Evolutionary conservation across 2,888 invertebrate species (phyloP).

Genomic region (Drosophila multiciliata): DNA sequence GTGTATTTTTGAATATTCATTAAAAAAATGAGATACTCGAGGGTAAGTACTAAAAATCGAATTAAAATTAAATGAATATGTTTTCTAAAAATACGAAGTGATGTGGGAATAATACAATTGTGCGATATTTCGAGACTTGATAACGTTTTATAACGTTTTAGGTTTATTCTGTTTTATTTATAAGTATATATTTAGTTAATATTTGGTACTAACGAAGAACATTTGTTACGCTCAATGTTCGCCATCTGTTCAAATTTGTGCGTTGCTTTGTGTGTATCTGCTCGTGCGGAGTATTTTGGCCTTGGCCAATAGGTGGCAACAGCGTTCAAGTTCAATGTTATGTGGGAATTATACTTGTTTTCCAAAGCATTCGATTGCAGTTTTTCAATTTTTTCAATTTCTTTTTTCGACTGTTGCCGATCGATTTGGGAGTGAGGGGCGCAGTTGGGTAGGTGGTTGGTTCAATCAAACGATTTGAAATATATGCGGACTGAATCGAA

Average conservation of each 20-base stretch:
- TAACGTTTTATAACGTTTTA: background rate
- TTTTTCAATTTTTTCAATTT: background rate
- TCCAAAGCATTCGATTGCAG: conserved; percentile 20
- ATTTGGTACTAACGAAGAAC: background rate
- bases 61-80: background rate
- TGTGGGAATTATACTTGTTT: conserved; percentile 9
- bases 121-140: background rate
- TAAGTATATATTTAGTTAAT: background rate
- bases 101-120: background rate
- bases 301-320: conserved; percentile 31
- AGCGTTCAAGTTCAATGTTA: conserved; percentile 41
- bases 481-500: conserved; percentile 19
- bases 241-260: background rate
- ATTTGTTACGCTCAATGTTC: background rate
- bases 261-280: background rate
- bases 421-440: background rate
- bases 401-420: conserved; percentile 7
- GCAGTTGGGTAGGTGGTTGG: too few species aligned
- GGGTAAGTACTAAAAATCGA: background rate
- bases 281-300: conserved; percentile 1
- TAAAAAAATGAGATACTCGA: background rate
- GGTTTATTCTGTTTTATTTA: background rate
- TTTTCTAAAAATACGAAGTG: background rate
- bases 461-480: background rate
- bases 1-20: background rate